phyloP scores from a whole-genome alignment of 2,888 invertebrate genomes.

The Drosophila ustulata region DNA sequence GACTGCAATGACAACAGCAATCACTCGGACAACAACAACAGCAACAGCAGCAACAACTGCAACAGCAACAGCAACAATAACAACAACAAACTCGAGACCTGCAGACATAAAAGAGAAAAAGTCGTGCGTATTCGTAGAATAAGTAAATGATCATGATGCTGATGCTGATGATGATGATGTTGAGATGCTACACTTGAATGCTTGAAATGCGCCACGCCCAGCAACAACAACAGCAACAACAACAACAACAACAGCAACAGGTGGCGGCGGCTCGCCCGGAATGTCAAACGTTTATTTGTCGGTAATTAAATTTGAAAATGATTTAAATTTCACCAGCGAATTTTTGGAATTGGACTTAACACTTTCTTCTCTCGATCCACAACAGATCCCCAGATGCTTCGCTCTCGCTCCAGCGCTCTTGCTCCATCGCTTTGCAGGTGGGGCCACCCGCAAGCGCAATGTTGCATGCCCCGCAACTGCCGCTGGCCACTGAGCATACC shows the following conservation, averaged over 20 bases:
- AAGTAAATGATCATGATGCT: slow-evolving; percentile 28
- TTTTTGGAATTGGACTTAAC: slow-evolving; percentile 77
- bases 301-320: slow-evolving; percentile 80
- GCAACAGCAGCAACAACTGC: slow-evolving; percentile 1
- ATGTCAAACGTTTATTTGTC: slow-evolving; percentile 78
- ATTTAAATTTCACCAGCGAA: slow-evolving; percentile 78
- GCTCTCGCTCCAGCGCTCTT: not conserved
- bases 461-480: slow-evolving; percentile 3
- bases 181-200: slow-evolving; percentile 47
- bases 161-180: slow-evolving; percentile 16
- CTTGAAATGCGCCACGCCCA: slow-evolving; percentile 60
- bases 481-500: slow-evolving; percentile 2
- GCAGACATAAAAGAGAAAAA: slow-evolving; percentile 42
- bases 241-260: slow-evolving; percentile 42
- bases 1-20: slow-evolving; percentile 47
- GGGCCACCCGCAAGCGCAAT: slow-evolving; percentile 66
- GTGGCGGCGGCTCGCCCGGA: slow-evolving; percentile 62
- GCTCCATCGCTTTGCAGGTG: slow-evolving; percentile 23
- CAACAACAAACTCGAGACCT: not conserved
- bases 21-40: slow-evolving; percentile 23
- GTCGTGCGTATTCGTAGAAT: slow-evolving; percentile 58
- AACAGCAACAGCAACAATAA: slow-evolving; percentile 19
- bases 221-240: slow-evolving; percentile 7
- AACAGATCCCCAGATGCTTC: slow-evolving; percentile 12
- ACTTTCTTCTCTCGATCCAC: slow-evolving; percentile 68